Evolutionary conservation across 2,113 vertebrate species (phyloP), one percentile per base, ranked within the genome.

Genomic region (Equus quagga): DNA sequence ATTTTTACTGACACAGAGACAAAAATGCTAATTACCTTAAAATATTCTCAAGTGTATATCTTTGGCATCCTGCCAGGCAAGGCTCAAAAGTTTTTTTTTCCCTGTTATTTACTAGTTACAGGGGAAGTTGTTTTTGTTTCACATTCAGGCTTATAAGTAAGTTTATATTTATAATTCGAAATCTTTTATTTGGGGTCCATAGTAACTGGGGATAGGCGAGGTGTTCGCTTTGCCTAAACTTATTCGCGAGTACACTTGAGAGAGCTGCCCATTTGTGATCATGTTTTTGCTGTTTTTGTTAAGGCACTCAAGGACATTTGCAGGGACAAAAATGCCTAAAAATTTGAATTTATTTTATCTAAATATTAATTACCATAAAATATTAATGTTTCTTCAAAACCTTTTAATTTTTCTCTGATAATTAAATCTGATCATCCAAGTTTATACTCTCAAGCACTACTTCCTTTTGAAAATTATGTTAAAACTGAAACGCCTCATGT

Each of bases 21-120:
- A 98, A 98, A 98, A 98, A 98, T 98, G 97, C 97, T 98, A 98
- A 98, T 98, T 97, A 98, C 97, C 90, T 97, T 97, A 98, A 98
- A 98, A 98, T 98, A 98, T 97, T 98, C 97, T 98, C 97, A 98
- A 98, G 98, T 97, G 98, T 96, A 82, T 97, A 82, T 93, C 78
- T 85, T 95, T 98, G 98, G 98, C 97, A 93, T 65, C 49, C 78
- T 97, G 98, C 97, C 98, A 98, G 94, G 92, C 95, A 70, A 94
- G 90, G 51, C 97, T 96, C 88, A 91, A 96, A 96, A 96, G 89
- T 94, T 93, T 87, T 78, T 67, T 46, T 56, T 24, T 2, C 2
- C 7, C 33, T 14, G 11, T 83, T 97, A 94, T 96, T 97, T 98
- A 95, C 76, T 70, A 89, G 90, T 79, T 91, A 91, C 54, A 90